Conservation (phyloP, 2,797 vertebrate genomes). For the Typhlichthys eigenmanni region DNA sequence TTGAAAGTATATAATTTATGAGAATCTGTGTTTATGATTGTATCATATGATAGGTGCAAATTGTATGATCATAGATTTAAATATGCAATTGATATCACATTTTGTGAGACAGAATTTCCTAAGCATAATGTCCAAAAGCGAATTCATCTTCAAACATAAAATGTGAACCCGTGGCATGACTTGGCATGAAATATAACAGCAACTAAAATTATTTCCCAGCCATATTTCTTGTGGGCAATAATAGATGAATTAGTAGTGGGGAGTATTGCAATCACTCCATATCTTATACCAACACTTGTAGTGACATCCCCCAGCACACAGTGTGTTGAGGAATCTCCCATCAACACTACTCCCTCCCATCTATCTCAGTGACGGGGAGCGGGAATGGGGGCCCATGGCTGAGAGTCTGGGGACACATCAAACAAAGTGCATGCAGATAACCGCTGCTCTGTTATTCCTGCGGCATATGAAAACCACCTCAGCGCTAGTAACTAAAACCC, state of each 20-base stretch:
- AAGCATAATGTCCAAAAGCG: slow-evolving; percentile 16
- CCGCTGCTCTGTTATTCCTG: slow-evolving; percentile 54
- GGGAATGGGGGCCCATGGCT: slow-evolving; percentile 35
- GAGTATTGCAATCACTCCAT: slow-evolving; percentile 76
- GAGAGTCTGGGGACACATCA: slow-evolving; percentile 65
- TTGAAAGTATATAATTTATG: too few relatives aligned
- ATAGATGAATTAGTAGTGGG: slow-evolving; percentile 76
- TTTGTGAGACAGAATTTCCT: slow-evolving; percentile 32
- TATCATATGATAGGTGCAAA: too few relatives aligned
- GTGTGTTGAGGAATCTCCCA: slow-evolving; percentile 77
- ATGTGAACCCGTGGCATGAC: slow-evolving; percentile 44
- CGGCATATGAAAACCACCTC: slow-evolving; percentile 53
- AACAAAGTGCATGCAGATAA: slow-evolving; percentile 60
- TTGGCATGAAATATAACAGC: slow-evolving; percentile 26
- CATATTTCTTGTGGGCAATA: slow-evolving; percentile 75
- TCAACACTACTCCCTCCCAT: slow-evolving; percentile 81
- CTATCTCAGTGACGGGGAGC: slow-evolving; percentile 64
- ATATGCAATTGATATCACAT: too few relatives aligned
- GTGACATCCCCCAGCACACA: slow-evolving; percentile 74
- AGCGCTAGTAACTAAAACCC: slow-evolving; percentile 64
- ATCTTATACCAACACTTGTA: slow-evolving; percentile 80
- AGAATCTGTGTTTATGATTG: too few relatives aligned
- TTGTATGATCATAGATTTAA: slow-evolving; percentile 8
- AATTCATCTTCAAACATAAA: slow-evolving; percentile 39
- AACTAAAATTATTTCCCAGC: slow-evolving; percentile 41